Percentiles rank a stretch among this genome's conserved stretches.
Evolutionary conservation across 2,113 vertebrate species (phyloP).

Genomic region (Alligator mississippiensis): DNA sequence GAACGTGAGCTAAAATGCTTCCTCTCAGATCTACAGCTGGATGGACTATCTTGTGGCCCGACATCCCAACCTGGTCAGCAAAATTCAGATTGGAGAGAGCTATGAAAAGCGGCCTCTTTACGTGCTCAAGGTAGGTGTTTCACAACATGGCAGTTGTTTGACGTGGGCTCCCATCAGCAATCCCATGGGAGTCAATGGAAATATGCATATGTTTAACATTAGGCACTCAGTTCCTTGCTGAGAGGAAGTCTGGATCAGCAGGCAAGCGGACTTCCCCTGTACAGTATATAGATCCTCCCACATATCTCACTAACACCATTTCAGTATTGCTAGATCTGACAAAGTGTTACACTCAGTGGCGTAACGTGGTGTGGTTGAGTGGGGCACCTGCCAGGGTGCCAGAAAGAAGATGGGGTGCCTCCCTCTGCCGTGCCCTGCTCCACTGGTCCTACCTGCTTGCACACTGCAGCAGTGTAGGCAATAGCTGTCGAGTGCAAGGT

Average conservation of each 20-base stretch:
- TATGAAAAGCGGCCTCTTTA: slow-evolving; percentile 86
- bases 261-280: background rate
- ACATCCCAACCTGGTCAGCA: slow-evolving; percentile 86
- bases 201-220: too few relatives aligned
- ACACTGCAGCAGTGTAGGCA: too few relatives aligned
- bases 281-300: background rate
- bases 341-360: background rate
- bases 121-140: slow-evolving; percentile 86
- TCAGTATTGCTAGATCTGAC: background rate
- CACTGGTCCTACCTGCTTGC: too few relatives aligned
- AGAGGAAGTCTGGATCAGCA: too few relatives aligned
- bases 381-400: too few relatives aligned
- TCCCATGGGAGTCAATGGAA: slow-evolving; percentile 59
- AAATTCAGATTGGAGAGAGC: slow-evolving; percentile 88
- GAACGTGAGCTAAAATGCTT: background rate
- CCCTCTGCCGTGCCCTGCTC: too few relatives aligned
- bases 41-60: slow-evolving; percentile 87
- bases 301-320: background rate
- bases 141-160: background rate
- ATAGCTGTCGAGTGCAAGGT: too few relatives aligned
- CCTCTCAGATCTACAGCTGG: slow-evolving; percentile 88
- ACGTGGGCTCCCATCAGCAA: background rate
- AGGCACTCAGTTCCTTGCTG: background rate
- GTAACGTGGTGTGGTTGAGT: too few relatives aligned
- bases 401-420: too few relatives aligned